Evolutionary conservation across 2,888 invertebrate species (phyloP).

Genomic region (Perithous albicinctus): DNA sequence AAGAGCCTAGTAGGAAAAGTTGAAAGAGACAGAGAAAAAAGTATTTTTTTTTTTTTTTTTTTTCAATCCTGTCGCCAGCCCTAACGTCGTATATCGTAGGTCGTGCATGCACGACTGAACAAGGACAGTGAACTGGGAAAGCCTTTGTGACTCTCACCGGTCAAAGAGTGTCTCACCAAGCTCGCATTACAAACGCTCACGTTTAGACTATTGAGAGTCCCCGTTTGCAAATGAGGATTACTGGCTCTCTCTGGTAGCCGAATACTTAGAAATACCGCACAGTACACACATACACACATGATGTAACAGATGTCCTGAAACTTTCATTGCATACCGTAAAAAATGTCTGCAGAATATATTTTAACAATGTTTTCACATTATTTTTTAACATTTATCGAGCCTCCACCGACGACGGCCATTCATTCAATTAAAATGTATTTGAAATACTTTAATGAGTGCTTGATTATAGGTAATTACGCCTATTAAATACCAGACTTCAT

Average conservation of each 20-base stretch:
- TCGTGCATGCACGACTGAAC: constrained; percentile 29
- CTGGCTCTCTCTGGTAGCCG: not conserved
- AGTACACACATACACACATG: not conserved
- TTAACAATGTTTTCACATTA: not conserved
- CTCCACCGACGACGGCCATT: no score
- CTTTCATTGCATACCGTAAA: not conserved
- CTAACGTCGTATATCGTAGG: constrained; percentile 14
- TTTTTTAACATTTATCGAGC: no score
- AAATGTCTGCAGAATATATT: not conserved
- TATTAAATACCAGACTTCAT: no score
- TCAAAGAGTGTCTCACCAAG: constrained; percentile 29
- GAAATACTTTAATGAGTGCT: no score
- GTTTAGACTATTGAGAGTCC: constrained; percentile 1
- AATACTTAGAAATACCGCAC: not conserved
- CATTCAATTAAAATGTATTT: no score
- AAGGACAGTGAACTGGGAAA: constrained; percentile 9
- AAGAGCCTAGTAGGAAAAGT: constrained; percentile 6
- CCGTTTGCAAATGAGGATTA: constrained; percentile 12
- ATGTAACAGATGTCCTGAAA: not conserved
- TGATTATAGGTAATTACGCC: no score
- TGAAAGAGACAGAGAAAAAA: constrained; percentile 14
- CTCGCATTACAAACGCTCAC: constrained; percentile 24
- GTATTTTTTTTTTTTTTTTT: constrained; percentile 27
- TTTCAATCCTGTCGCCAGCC: not conserved
- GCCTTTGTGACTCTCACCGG: constrained; percentile 31